Percentiles rank a stretch among this genome's conserved stretches.
Conservation (phyloP, 2,113 vertebrate species). For the Psettodes erumei region DNA sequence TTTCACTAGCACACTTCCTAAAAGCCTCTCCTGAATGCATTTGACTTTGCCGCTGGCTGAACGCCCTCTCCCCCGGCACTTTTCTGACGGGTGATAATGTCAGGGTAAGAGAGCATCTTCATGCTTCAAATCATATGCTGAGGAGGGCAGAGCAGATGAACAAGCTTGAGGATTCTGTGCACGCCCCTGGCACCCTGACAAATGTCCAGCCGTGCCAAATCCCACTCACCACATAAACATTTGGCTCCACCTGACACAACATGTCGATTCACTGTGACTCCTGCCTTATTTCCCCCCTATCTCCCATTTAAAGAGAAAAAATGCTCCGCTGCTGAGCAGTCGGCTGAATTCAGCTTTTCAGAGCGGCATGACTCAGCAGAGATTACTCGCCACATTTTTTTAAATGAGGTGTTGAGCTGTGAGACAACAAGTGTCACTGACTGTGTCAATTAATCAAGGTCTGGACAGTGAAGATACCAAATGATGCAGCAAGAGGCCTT, state of each 20-base stretch:
- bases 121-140: conserved; percentile 20
- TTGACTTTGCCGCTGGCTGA: neutral
- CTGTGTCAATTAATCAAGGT: conserved; percentile 10
- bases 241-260: conserved; percentile 53
- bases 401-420: conserved; percentile 15
- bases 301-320: conserved; percentile 29
- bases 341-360: conserved; percentile 10
- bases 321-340: neutral
- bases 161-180: conserved; percentile 32
- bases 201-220: conserved; percentile 17
- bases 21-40: conserved; percentile 50
- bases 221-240: conserved; percentile 53
- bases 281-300: conserved; percentile 16
- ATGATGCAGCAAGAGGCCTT: neutral
- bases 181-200: conserved; percentile 43
- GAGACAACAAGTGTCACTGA: neutral
- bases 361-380: conserved; percentile 34
- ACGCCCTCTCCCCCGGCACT: conserved; percentile 36
- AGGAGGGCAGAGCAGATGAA: conserved; percentile 27
- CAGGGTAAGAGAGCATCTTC: neutral
- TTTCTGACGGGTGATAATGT: conserved; percentile 3
- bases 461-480: neutral
- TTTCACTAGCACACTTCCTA: neutral
- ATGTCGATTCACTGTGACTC: conserved; percentile 63
- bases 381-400: neutral